These are phyloP conservation scores for Piscicola geometra DNA, from an alignment of 2,888 invertebrate species.

Conservation along the genomic window DNA sequence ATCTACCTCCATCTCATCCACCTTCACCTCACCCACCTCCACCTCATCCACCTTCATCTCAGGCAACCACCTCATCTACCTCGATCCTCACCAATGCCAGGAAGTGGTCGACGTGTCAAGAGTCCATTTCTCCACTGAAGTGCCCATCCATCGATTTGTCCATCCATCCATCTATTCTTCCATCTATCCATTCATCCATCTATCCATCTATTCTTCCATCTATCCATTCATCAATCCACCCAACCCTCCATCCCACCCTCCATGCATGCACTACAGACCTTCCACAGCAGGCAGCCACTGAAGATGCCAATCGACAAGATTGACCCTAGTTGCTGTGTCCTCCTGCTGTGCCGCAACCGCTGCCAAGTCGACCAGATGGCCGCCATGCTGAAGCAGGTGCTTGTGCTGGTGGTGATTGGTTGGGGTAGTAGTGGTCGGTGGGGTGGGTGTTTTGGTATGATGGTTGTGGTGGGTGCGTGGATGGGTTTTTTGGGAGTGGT, in stretches of 20 bases:
- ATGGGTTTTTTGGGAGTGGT: neutral
- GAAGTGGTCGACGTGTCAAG: slow-evolving; percentile 80
- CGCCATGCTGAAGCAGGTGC: slow-evolving; percentile 52
- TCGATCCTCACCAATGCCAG: slow-evolving; percentile 91
- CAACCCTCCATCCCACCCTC: neutral
- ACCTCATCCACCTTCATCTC: too few species aligned
- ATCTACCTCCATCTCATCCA: neutral
- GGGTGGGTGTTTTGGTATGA: neutral
- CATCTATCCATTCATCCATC: neutral
- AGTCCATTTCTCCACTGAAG: slow-evolving; percentile 66
- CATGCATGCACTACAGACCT: slow-evolving; percentile 60
- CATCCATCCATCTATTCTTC: neutral
- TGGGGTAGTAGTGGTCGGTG: neutral
- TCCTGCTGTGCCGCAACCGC: slow-evolving; percentile 69
- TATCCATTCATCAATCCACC: neutral
- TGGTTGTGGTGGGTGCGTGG: neutral
- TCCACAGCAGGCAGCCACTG: slow-evolving; percentile 79
- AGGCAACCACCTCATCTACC: slow-evolving; percentile 82
- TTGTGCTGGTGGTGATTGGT: slow-evolving; percentile 47
- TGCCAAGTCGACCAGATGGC: slow-evolving; percentile 70
- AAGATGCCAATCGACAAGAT: slow-evolving; percentile 78
- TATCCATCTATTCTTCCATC: neutral
- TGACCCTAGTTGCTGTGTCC: slow-evolving; percentile 87
- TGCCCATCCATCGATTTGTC: slow-evolving; percentile 39
- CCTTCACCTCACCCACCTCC: slow-evolving; percentile 64